Evolutionary conservation across 2,797 vertebrate genomes (phyloP).

Genomic region (Aplochiton taeniatus): DNA sequence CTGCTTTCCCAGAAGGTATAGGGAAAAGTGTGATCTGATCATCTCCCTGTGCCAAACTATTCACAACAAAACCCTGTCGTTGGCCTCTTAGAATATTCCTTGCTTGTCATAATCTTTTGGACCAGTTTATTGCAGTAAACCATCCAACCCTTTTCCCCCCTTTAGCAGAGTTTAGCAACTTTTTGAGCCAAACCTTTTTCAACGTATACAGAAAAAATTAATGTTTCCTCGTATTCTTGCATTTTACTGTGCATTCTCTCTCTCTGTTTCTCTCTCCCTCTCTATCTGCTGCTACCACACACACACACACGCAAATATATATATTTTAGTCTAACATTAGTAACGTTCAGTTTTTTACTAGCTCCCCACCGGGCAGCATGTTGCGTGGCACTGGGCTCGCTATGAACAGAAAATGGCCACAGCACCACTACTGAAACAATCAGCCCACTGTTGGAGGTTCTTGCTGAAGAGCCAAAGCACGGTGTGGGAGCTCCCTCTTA

Average conservation of each 20-base stretch:
- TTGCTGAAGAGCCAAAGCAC: conserved; percentile 31
- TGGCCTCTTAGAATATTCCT: no score
- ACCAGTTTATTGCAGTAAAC: no score
- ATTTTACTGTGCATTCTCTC: background rate
- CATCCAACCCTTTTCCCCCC: no score
- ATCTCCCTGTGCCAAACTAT: no score
- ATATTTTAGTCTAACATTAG: background rate
- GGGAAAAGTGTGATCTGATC: no score
- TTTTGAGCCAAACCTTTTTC: conserved; percentile 32
- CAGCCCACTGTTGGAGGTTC: conserved; percentile 29
- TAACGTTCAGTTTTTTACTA: conserved; percentile 46
- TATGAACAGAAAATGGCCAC: conserved; percentile 47
- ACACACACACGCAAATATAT: no score
- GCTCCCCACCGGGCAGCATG: conserved; percentile 36
- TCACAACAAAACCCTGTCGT: no score
- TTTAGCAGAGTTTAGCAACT: no score
- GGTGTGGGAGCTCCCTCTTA: conserved; percentile 36
- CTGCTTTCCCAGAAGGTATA: no score
- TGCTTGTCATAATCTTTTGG: no score
- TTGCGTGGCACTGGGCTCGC: conserved; percentile 37
- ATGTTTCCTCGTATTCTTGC: conserved; percentile 16
- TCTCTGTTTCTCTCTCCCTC: conserved; percentile 24
- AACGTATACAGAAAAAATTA: conserved; percentile 42
- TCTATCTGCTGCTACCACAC: background rate
- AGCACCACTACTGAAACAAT: conserved; percentile 58